Percentiles rank a stretch among this genome's conserved stretches.
These are phyloP conservation scores for Drosophila mulleri DNA, from an alignment of 2,888 invertebrate genomes.

Conservation along the genomic window DNA sequence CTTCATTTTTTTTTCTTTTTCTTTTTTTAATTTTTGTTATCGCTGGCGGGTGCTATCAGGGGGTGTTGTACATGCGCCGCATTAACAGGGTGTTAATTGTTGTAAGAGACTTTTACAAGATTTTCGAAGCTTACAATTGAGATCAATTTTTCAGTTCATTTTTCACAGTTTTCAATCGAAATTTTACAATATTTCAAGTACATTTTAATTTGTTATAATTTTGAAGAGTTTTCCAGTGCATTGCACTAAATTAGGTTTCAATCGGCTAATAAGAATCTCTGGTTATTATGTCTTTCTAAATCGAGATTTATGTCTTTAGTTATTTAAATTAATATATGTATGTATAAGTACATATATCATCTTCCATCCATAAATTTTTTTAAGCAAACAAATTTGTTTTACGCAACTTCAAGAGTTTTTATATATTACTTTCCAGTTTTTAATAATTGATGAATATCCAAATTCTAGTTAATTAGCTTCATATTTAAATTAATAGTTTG, in stretches of 20 bases:
- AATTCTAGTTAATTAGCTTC: neutral
- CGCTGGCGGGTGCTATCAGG: constrained; percentile 32
- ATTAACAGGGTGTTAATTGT: constrained; percentile 51
- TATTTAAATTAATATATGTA: neutral
- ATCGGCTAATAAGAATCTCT: too few relatives aligned
- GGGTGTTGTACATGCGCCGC: constrained; percentile 40
- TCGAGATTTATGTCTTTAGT: too few relatives aligned
- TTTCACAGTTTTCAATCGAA: neutral
- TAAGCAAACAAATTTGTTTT: too few relatives aligned
- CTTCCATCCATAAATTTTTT: neutral
- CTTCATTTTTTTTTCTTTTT: neutral
- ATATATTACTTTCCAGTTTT: neutral
- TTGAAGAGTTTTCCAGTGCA: neutral
- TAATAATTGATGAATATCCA: neutral
- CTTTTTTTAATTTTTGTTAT: constrained; percentile 2
- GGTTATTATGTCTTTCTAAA: too few relatives aligned
- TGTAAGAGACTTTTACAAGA: neutral
- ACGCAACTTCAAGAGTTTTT: too few relatives aligned
- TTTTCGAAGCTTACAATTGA: neutral
- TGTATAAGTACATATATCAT: neutral
- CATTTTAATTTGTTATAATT: neutral
- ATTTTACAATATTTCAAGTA: neutral
- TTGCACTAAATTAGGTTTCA: neutral
- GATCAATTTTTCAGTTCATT: neutral
- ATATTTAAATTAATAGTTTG: neutral